Percentiles rank a stretch among this genome's conserved stretches.
These are phyloP conservation scores for Drosophila borborema DNA, from an alignment of 2,888 invertebrate genomes.

Conservation along the genomic window DNA sequence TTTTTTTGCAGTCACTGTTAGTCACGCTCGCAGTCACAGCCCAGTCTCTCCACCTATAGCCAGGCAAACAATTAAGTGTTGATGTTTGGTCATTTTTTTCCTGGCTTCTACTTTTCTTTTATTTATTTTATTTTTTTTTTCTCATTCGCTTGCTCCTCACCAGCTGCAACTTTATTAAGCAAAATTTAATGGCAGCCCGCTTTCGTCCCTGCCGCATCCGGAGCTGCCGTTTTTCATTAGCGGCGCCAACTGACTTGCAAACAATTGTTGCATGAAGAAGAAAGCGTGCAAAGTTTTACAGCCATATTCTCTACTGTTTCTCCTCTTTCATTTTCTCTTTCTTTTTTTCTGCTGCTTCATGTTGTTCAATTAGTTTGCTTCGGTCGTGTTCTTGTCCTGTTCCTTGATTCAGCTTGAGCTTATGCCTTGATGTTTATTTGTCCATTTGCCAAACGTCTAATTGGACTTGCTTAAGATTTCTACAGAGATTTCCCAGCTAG, in stretches of 20 bases:
- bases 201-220: constrained; percentile 24
- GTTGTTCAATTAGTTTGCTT: constrained; percentile 76
- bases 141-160: constrained; percentile 15
- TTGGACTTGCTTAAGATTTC: constrained; percentile 80
- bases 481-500: constrained; percentile 70
- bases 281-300: constrained; percentile 59
- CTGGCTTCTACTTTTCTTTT: constrained; percentile 14
- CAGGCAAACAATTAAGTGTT: constrained; percentile 82
- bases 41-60: constrained; percentile 15
- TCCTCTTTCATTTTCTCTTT: background rate
- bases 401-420: constrained; percentile 8
- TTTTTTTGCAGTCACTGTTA: constrained; percentile 30
- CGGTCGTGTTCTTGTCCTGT: constrained; percentile 37
- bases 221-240: constrained; percentile 77
- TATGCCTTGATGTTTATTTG: constrained; percentile 60
- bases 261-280: constrained; percentile 74
- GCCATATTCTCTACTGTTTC: constrained; percentile 56
- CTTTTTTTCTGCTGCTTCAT: constrained; percentile 69
- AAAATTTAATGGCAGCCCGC: constrained; percentile 72
- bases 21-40: constrained; percentile 45
- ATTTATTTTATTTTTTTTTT: constrained; percentile 3
- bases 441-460: constrained; percentile 79
- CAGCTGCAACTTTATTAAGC: constrained; percentile 82
- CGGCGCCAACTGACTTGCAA: constrained; percentile 79
- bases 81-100: constrained; percentile 78